These are phyloP conservation scores for Heptranchias perlo DNA, from an alignment of 2,113 vertebrate genomes.

Conservation along the genomic window DNA sequence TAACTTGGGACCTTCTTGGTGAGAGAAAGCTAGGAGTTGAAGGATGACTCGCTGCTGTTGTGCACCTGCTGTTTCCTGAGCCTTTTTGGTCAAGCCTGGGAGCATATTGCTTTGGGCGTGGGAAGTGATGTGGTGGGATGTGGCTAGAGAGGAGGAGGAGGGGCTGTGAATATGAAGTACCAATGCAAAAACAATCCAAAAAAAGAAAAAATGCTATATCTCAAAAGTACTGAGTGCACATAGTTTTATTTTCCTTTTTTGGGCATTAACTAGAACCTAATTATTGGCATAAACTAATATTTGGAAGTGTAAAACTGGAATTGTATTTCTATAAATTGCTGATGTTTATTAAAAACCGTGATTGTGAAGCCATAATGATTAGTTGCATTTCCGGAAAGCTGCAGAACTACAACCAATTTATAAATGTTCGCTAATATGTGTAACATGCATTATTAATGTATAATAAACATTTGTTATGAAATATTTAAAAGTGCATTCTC, in stretches of 20 bases:
- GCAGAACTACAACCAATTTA: background rate
- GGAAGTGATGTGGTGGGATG: background rate
- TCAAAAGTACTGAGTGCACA: background rate
- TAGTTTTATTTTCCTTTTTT: background rate
- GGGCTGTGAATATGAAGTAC: too few species aligned
- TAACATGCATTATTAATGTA: background rate
- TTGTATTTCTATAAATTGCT: background rate
- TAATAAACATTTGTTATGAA: constrained; percentile 12
- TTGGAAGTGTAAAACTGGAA: background rate
- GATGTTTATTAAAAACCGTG: background rate
- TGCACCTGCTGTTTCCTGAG: too few species aligned
- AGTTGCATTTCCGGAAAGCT: background rate
- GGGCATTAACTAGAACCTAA: background rate
- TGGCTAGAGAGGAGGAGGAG: background rate
- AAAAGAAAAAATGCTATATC: background rate
- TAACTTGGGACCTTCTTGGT: too few species aligned
- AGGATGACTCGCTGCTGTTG: background rate
- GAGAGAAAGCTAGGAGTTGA: background rate
- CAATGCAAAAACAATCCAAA: background rate
- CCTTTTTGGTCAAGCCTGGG: background rate
- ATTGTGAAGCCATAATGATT: background rate
- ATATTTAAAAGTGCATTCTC: constrained; percentile 25
- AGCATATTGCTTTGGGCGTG: background rate
- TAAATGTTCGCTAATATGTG: background rate
- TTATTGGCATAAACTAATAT: background rate